Base-by-base conservation (phyloP, 2,888 invertebrate species). In the Cheilosia soror region DNA sequence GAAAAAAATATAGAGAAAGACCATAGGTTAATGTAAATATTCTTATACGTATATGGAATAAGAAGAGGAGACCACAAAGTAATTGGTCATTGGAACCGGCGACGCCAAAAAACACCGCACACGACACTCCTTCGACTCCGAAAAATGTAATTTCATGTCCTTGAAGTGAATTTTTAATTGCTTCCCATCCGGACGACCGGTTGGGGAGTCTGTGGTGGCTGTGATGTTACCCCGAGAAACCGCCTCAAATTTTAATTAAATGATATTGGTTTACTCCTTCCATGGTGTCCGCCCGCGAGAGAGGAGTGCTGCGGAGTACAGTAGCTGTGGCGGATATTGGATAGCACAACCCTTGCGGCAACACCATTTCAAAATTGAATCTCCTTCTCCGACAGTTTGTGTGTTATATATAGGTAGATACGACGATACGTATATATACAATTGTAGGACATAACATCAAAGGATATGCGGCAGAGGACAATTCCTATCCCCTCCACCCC, bases 161-260 rank as follows among this genome's bases (percentile, higher is more conserved):
- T 80, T 84, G 84, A 84, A 84, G 69, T 80, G 80, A 80, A 80
- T 80, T 84, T 84, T 84, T 84, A 84, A 84, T 84, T 84, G 84
- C 84, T 80, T 84, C 69, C 80, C 44, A 80, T 75, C 79, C 80
- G 79, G 69, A 53, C 62, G 58, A 62, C 51, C 53, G 68, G 25
- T 53, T 42, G 65, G 47, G 42, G 51, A 69, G 71, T 68, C 51
- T 51, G 79, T 69, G 79, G 79, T 79, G 63, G 25, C 80, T 79
- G 80, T 84, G 84, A 84, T 80, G 84, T 66, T 84, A 69, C 60
- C 75, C 75, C 31, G 69, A 53, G 80, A 65, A 79, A 76, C 84
- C 75, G 80, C 84, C 80, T 80, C 79, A 80, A 80, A 80, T 84
- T 84, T 84, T 84, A 84, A 84, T 84, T 84, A 84, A 84, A 84